Percentiles rank a stretch among this genome's conserved stretches.
phyloP scores from a whole-genome alignment of 2,113 vertebrate species.

The Nansenia antarctica region DNA sequence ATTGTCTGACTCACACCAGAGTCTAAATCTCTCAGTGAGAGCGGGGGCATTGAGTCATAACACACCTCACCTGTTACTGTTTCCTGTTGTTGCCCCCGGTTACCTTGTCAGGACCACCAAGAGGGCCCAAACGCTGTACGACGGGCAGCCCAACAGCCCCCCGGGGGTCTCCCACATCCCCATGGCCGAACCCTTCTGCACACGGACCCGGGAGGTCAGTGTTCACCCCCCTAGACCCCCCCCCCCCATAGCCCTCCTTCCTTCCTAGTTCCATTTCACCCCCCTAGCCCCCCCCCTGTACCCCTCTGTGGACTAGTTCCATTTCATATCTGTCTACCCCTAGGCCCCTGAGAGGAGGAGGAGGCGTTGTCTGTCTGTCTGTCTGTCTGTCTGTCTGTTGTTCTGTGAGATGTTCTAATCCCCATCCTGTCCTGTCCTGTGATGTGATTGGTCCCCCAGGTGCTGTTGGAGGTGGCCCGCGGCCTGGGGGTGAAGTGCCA shows the following conservation, averaged over 20 bases:
- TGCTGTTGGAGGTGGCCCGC: constrained; percentile 85
- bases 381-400: not conserved
- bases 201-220: constrained; percentile 90
- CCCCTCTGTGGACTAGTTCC: not conserved
- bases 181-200: constrained; percentile 94
- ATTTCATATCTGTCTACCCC: not conserved
- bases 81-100: not conserved
- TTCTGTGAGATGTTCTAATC: no score
- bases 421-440: not conserved
- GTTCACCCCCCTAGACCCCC: not conserved
- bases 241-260: no score
- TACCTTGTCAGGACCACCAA: constrained; percentile 83
- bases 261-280: not conserved
- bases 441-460: constrained; percentile 66
- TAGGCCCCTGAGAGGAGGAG: not conserved
- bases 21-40: not conserved
- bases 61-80: not conserved
- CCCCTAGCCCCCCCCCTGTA: not conserved
- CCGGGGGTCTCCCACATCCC: constrained; percentile 92
- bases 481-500: constrained; percentile 90
- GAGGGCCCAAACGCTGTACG: constrained; percentile 88
- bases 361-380: not conserved
- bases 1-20: no score
- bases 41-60: not conserved
- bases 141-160: constrained; percentile 78